These are phyloP conservation scores for Yasuhikotakia modesta DNA, from an alignment of 2,797 vertebrate genomes.

Conservation along the genomic window DNA sequence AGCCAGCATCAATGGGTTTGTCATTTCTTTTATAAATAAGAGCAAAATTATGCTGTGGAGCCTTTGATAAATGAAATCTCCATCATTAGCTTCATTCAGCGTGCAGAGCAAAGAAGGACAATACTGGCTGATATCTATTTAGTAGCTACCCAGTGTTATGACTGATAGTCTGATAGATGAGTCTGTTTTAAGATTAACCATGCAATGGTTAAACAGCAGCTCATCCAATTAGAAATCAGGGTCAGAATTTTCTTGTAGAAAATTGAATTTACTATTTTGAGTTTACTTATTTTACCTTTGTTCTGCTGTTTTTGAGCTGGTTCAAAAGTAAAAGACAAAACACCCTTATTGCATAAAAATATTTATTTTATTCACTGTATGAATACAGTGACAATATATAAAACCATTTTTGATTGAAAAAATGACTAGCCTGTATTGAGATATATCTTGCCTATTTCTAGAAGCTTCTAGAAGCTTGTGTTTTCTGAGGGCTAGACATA, in stretches of 20 bases:
- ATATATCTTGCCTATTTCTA: no score
- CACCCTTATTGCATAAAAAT: no score
- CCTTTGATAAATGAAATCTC: constrained; percentile 42
- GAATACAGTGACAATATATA: not conserved
- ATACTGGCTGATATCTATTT: not conserved
- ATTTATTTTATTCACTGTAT: no score
- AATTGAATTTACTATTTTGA: not conserved
- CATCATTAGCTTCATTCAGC: constrained; percentile 41
- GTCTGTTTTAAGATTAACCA: no score
- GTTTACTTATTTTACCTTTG: not conserved
- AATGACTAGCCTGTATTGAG: not conserved
- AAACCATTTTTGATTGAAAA: not conserved
- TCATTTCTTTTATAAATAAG: constrained; percentile 20
- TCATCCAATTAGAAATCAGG: no score
- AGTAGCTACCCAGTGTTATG: not conserved
- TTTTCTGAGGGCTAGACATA: not conserved
- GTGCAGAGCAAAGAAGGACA: not conserved
- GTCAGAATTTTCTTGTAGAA: not conserved
- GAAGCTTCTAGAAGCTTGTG: not conserved
- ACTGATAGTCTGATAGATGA: not conserved
- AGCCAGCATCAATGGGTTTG: constrained; percentile 26
- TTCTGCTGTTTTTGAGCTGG: not conserved
- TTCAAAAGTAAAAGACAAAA: not conserved
- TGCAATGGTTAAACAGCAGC: no score
- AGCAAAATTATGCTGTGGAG: constrained; percentile 27